Base-by-base conservation (phyloP, 1,140 invertebrate species). In the Euura saliciscinereae region DNA sequence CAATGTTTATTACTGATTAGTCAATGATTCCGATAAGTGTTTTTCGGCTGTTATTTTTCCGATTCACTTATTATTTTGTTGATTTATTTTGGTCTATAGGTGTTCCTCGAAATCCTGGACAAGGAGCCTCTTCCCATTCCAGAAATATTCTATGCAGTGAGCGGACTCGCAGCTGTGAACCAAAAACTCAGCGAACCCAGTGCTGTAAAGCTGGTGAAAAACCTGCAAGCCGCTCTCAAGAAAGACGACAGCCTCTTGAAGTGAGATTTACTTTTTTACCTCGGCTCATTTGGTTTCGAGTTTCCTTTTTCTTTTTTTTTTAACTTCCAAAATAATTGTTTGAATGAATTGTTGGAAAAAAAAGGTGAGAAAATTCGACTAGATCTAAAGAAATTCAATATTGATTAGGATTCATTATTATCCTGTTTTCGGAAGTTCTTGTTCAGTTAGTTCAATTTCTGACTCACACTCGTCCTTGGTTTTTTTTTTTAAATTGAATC, bases 211-310 rank as follows among this genome's bases (percentile, higher is more conserved):
- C 79, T 93, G 46, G 84, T 90, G 1, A 94, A 93, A 79, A 89
- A 88, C 72, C 81, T 95, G 42, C 91, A 93, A 78, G 89, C 90
- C 69, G 83, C 90, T 72, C 84, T 95, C 45, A 94, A 95, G 77
- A 94, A 93, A 75, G 94, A 96, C 86, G 94, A 96, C 75, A 91
- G 91, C 75, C 85, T 94, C 43, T 88, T 89, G 51, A 94, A 92
- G 92, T 93, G 87, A 28, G 28, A 28, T 28, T 28, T 28, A 28
- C 28, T 28, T 28, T 28, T 28, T 28, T 28, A 28, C 28, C 28
- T 28, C 28, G 28, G 28, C 28, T 28, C 28, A 28, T 28, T 28
- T 28, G 28, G 28, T 28, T 28, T 28, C n/a, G n/a, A n/a, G n/a
- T n/a, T n/a, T n/a, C n/a, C 1, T 28, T 28, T 28, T 28, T 28